phyloP scores from a whole-genome alignment of 2,113 vertebrate species.

The Cricetomys ansorgei region DNA sequence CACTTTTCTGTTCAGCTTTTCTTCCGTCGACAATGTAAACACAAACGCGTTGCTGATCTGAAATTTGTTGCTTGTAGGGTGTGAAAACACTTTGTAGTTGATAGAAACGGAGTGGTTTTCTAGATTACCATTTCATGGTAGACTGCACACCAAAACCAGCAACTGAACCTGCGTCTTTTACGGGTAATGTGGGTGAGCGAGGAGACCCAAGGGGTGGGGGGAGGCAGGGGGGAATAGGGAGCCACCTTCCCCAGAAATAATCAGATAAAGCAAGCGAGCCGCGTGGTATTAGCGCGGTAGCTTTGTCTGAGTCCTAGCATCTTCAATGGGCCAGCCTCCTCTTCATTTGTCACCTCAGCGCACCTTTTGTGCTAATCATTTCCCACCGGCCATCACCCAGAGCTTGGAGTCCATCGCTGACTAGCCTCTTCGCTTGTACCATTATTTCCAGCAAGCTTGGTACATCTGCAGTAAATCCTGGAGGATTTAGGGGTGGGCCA shows the following conservation, averaged over 20 bases:
- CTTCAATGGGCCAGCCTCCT: slow-evolving; percentile 89
- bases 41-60: slow-evolving; percentile 3
- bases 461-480: slow-evolving; percentile 90
- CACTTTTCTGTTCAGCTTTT: slow-evolving; percentile 41
- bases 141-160: slow-evolving; percentile 88
- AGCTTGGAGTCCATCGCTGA: slow-evolving; percentile 85
- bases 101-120: slow-evolving; percentile 82
- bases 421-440: slow-evolving; percentile 87
- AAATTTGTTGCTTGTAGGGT: slow-evolving; percentile 79
- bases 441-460: slow-evolving; percentile 90
- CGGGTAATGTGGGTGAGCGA: slow-evolving; percentile 54
- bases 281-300: slow-evolving; percentile 89
- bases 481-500: slow-evolving; percentile 87
- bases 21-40: slow-evolving; percentile 73
- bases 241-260: slow-evolving; percentile 88
- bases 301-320: slow-evolving; percentile 89
- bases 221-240: slow-evolving; percentile 49
- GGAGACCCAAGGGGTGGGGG: too few relatives aligned
- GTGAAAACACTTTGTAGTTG: slow-evolving; percentile 82
- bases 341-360: slow-evolving; percentile 97
- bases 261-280: slow-evolving; percentile 94
- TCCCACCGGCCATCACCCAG: slow-evolving; percentile 89
- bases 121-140: slow-evolving; percentile 92
- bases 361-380: slow-evolving; percentile 96
- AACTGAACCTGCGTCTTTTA: slow-evolving; percentile 88